These are phyloP conservation scores for Pteruthius melanotis DNA, from an alignment of 2,113 vertebrate genomes.

Conservation along the genomic window DNA sequence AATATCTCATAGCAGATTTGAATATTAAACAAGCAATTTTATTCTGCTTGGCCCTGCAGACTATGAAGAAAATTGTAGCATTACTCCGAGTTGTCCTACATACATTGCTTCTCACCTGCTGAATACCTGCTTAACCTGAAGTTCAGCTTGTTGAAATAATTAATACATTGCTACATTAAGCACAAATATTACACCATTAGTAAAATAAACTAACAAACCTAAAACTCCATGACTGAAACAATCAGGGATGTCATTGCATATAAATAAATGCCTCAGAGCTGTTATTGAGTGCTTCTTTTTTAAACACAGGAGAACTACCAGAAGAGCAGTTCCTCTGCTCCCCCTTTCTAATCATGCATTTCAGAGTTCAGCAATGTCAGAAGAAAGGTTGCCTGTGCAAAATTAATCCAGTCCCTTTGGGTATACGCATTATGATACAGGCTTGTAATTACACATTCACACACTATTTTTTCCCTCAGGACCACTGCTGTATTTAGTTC, in stretches of 20 bases:
- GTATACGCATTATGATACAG: background rate
- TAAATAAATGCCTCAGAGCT: background rate
- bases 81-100: background rate
- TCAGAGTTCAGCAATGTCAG: constrained; percentile 37
- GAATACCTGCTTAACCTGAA: background rate
- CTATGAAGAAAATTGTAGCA: background rate
- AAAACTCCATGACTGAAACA: background rate
- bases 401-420: constrained; percentile 37
- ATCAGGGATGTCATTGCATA: background rate
- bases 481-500: background rate
- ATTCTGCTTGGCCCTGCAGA: background rate
- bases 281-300: background rate
- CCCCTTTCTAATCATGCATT: background rate
- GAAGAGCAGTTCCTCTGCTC: background rate
- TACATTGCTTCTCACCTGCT: background rate
- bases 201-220: background rate
- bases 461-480: background rate
- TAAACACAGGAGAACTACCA: background rate
- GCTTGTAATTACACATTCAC: constrained; percentile 14
- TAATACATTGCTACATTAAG: background rate
- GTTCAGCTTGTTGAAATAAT: background rate
- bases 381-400: constrained; percentile 25
- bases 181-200: background rate
- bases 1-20: background rate
- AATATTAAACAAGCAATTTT: background rate